Percentiles rank a stretch among this genome's conserved stretches.
phyloP scores from a whole-genome alignment of 2,113 vertebrate genomes.

The Synodontis membranacea region DNA sequence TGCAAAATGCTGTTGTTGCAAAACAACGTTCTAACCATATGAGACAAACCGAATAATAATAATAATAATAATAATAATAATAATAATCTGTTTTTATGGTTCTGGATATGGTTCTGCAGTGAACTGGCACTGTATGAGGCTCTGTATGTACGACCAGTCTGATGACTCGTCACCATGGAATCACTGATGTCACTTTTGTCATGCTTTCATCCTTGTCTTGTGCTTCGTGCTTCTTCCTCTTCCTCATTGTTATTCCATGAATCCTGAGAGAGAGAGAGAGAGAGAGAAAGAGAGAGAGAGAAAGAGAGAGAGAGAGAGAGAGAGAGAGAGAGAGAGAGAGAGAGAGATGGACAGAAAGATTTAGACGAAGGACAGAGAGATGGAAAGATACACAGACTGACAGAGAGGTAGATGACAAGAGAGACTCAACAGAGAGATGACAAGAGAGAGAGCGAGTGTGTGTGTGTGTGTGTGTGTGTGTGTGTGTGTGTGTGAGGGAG shows the following conservation, averaged over 20 bases:
- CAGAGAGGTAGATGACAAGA: too few relatives aligned
- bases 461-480: neutral
- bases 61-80: too few relatives aligned
- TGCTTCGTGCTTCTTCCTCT: neutral
- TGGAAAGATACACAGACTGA: too few relatives aligned
- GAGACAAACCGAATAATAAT: too few relatives aligned
- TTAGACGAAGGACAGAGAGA: neutral
- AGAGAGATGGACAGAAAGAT: conserved; percentile 28
- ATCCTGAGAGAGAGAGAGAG: conserved; percentile 7
- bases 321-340: neutral
- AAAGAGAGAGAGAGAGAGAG: neutral
- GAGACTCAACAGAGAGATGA: neutral
- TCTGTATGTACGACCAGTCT: neutral
- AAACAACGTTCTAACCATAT: too few relatives aligned
- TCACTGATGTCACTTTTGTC: neutral
- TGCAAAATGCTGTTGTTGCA: too few relatives aligned
- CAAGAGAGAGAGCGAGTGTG: neutral
- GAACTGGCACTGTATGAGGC: neutral
- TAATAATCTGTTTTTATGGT: too few relatives aligned
- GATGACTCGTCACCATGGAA: neutral
- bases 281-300: conserved; percentile 21
- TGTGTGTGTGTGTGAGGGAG: too few relatives aligned
- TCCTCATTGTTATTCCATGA: conserved; percentile 1
- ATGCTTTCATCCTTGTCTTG: neutral
- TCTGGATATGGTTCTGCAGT: neutral